phyloP scores from a whole-genome alignment of 2,797 vertebrate genomes.

The Adrianichthys oophorus region DNA sequence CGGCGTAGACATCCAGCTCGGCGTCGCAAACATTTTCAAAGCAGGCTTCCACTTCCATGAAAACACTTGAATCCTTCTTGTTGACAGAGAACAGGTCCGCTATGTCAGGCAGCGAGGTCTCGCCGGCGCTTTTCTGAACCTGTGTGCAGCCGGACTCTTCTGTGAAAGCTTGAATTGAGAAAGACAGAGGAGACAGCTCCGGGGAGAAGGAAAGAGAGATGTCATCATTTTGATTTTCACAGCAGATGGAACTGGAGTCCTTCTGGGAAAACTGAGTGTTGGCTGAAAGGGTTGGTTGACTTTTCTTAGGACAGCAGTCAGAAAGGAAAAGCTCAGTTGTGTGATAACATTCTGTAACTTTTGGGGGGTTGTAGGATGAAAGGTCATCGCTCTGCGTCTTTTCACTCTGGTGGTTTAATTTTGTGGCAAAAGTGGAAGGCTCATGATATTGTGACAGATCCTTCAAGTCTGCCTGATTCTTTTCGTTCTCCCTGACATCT shows the following conservation, averaged over 20 bases:
- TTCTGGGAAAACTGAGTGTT: constrained; percentile 36
- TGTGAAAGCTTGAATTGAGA: constrained; percentile 61
- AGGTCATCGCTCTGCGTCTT: constrained; percentile 27
- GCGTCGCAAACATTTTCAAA: constrained; percentile 52
- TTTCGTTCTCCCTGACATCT: constrained; percentile 27
- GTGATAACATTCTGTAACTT: constrained; percentile 9
- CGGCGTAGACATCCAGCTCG: constrained; percentile 16
- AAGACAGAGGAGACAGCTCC: constrained; percentile 60
- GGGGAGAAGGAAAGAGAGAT: constrained; percentile 47
- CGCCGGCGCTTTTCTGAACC: constrained; percentile 40
- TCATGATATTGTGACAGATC: constrained; percentile 39
- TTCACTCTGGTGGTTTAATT: constrained; percentile 25
- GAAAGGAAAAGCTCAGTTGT: constrained; percentile 18
- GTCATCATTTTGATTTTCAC: constrained; percentile 19
- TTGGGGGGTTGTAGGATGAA: constrained; percentile 13
- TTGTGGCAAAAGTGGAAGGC: constrained; percentile 5
- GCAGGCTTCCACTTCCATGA: constrained; percentile 47
- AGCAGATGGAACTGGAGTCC: constrained; percentile 14
- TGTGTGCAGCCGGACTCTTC: constrained; percentile 48
- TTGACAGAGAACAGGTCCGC: constrained; percentile 53
- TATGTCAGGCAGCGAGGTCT: constrained; percentile 62
- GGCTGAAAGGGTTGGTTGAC: constrained; percentile 24
- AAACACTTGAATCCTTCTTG: constrained; percentile 33
- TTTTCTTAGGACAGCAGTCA: constrained; percentile 23
- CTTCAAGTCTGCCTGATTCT: constrained; percentile 30